Evolutionary conservation across 2,888 invertebrate genomes (phyloP).

Genomic region (Noctua pronuba): DNA sequence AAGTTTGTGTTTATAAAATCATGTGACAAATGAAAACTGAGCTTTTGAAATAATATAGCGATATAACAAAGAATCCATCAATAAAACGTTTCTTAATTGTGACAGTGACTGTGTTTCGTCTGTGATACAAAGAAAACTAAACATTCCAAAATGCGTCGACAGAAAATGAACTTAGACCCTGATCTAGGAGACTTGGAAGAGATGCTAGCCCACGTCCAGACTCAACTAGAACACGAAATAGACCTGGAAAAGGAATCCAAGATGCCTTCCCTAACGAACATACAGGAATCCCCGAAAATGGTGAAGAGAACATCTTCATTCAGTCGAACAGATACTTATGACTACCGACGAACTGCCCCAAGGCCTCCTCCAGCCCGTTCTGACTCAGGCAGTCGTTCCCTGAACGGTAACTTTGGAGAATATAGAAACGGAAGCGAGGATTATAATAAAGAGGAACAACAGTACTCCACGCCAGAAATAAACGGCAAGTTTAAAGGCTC

Average conservation of each 20-base stretch:
- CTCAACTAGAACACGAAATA: slow-evolving; percentile 86
- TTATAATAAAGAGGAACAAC: slow-evolving; percentile 72
- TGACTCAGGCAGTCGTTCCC: slow-evolving; percentile 57
- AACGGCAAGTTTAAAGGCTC: slow-evolving; percentile 79
- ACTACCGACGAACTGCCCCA: slow-evolving; percentile 74
- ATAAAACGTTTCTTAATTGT: slow-evolving; percentile 33
- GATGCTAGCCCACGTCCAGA: slow-evolving; percentile 88
- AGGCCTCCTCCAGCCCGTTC: slow-evolving; percentile 72
- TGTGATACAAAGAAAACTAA: slow-evolving; percentile 61
- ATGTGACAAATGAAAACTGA: slow-evolving; percentile 49
- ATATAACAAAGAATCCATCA: slow-evolving; percentile 18
- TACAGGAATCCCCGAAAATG: slow-evolving; percentile 85
- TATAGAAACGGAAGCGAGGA: slow-evolving; percentile 72
- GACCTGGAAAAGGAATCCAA: slow-evolving; percentile 83
- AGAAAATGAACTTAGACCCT: slow-evolving; percentile 83
- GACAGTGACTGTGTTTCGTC: slow-evolving; percentile 51
- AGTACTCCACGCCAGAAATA: slow-evolving; percentile 73
- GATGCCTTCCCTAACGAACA: slow-evolving; percentile 81
- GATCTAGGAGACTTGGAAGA: slow-evolving; percentile 88
- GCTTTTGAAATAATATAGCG: slow-evolving; percentile 37
- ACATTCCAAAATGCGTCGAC: slow-evolving; percentile 79
- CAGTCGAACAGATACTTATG: slow-evolving; percentile 76
- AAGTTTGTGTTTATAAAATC: background rate
- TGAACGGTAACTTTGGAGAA: slow-evolving; percentile 60
- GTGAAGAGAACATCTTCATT: slow-evolving; percentile 79